phyloP scores from a whole-genome alignment of 53 echinoderm and acorn worm genomes.

The Zoroaster sp. region DNA sequence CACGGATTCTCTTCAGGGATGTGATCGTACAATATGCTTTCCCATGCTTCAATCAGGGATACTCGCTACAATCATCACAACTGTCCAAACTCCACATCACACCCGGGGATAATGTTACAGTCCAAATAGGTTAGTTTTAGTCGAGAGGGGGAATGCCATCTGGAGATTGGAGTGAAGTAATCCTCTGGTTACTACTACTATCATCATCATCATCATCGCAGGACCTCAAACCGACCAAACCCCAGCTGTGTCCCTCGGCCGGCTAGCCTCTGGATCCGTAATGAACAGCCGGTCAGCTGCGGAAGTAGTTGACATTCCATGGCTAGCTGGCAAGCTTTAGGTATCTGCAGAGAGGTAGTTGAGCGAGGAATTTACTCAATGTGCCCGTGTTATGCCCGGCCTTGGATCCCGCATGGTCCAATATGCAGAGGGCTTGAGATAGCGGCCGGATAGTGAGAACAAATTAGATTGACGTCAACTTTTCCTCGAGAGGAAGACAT shows the following conservation, averaged over 20 bases:
- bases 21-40: no score
- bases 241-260: conserved; percentile 23
- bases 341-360: neutral
- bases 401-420: neutral
- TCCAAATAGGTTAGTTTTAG: neutral
- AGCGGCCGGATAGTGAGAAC: neutral
- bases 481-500: no score
- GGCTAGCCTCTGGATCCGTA: neutral
- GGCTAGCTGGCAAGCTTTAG: conserved; percentile 4
- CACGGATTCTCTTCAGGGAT: no score
- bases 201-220: neutral
- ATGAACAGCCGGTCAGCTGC: conserved; percentile 30
- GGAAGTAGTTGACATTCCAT: conserved; percentile 42
- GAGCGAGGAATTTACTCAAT: conserved; percentile 6
- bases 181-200: neutral
- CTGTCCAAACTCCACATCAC: neutral
- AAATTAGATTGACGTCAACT: neutral
- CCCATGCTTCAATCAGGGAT: neutral
- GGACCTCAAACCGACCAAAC: neutral
- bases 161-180: neutral
- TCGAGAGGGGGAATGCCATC: conserved; percentile 13
- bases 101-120: neutral
- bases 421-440: neutral
- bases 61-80: neutral
- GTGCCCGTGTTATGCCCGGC: neutral